Conservation (phyloP, 2,888 invertebrate species). For the Trichopria drosophilae region DNA sequence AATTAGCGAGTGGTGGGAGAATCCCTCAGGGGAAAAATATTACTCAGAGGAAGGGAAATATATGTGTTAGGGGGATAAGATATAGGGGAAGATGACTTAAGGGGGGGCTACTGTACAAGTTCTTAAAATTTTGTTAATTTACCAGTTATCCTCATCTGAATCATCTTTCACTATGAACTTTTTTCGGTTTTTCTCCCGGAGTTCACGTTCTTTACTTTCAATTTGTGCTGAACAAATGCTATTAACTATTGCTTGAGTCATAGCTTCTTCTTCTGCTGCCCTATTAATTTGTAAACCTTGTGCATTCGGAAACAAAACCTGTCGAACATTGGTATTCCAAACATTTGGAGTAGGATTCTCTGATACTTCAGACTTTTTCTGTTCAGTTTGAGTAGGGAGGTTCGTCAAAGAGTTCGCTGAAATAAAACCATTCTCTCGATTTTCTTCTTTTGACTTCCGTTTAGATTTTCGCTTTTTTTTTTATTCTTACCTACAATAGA, state of each 20-base stretch:
- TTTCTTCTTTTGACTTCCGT: no score
- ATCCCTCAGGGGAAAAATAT: no score
- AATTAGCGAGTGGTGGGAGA: no score
- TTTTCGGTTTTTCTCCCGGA: no score
- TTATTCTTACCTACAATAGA: no score
- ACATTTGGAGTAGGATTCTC: background rate
- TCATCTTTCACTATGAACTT: conserved; percentile 6
- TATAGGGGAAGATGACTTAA: no score
- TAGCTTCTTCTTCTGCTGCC: conserved; percentile 30
- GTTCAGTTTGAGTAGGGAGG: no score
- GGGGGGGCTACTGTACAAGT: no score
- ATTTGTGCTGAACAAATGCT: conserved; percentile 28
- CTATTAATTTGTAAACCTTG: conserved; percentile 22
- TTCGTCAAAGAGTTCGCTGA: conserved; percentile 9
- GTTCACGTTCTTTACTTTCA: conserved; percentile 1
- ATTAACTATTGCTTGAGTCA: conserved; percentile 28
- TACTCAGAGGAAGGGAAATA: no score
- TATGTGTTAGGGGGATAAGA: no score
- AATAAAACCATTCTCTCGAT: conserved; percentile 29
- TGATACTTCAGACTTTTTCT: no score
- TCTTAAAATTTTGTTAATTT: conserved; percentile 2
- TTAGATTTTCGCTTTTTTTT: no score
- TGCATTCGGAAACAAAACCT: conserved; percentile 29
- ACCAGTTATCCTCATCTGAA: conserved; percentile 14
- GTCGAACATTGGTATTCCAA: conserved; percentile 16